These are phyloP conservation scores for Actinostola sp. DNA, from an alignment of 92 coral and sea anemone species.

Conservation along the genomic window DNA sequence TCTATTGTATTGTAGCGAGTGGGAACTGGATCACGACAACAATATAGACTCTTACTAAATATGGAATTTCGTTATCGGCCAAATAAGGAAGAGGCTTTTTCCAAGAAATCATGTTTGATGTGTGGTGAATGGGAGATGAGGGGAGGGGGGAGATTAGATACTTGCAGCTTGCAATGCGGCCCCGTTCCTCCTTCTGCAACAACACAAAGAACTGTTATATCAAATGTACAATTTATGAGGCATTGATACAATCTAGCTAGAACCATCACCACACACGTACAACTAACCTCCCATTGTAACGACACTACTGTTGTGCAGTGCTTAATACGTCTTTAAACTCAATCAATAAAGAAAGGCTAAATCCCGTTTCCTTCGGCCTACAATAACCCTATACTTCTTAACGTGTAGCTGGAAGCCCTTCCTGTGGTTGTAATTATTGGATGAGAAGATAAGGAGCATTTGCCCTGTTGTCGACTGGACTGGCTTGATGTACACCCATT, in stretches of 20 bases:
- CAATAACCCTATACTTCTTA: conserved; percentile 54
- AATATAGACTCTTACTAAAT: too few relatives aligned
- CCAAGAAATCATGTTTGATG: too few relatives aligned
- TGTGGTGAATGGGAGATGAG: too few relatives aligned
- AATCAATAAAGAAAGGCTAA: conserved; percentile 8
- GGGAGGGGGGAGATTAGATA: too few relatives aligned
- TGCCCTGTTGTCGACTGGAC: conserved; percentile 57
- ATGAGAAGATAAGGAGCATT: conserved; percentile 61
- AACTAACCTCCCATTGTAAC: neutral
- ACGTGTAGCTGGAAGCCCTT: conserved; percentile 67
- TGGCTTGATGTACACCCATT: conserved; percentile 37
- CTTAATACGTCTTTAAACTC: neutral
- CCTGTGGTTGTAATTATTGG: conserved; percentile 45
- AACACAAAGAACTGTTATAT: too few relatives aligned
- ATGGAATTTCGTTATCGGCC: too few relatives aligned
- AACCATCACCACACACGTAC: neutral
- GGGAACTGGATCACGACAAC: too few relatives aligned
- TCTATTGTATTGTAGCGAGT: too few relatives aligned
- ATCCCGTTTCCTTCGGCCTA: conserved; percentile 43
- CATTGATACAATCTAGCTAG: neutral
- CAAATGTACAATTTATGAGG: neutral
- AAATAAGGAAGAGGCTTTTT: too few relatives aligned
- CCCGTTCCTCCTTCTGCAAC: too few relatives aligned
- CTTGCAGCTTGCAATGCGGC: too few relatives aligned
- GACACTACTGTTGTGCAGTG: neutral